Base-by-base conservation (phyloP, 2,888 invertebrate genomes). In the Pseudoips prasinana region DNA sequence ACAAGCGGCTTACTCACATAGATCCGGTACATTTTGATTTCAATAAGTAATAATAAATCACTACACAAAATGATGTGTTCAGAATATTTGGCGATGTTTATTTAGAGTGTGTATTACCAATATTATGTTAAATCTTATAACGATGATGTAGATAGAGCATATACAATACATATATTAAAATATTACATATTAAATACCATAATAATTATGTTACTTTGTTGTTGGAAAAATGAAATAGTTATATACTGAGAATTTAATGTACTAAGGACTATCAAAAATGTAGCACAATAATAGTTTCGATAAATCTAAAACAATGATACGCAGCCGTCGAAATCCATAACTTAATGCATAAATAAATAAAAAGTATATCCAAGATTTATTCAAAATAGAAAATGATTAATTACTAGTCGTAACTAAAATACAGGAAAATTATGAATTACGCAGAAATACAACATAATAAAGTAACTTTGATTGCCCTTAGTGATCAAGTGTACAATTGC, bases 1-100 rank as follows among this genome's bases (percentile, higher is more conserved):
- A 86, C 81, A 86, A 86, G 86, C 86, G 65, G 66, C 71, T 81
- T 83, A 85, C 80, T 83, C 77, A 85, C 82, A 83, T 76, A 71
- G 57, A 77, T 83, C 79, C 80, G 71, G 74, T 65, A 74, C 59
- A 77, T 71, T 77, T 73, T 65, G 66, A 64, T 68, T 68, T 64
- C 69, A 46, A 55, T 56, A 56, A 22, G 39, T 43, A 50, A 37
- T 50, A 46, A 26, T 49, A 48, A 50, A 57, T 57, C 48, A 42
- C 31, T 42, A 45, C 36, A 37, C 43, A 53, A 26, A 49, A 31
- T 27, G 38, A 30, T 32, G 47, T 46, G 45, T 51, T 34, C 10
- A 26, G 27, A 8, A 31, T 10, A 10, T 30, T 6, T 32, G 25
- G 22, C 11, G 18, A n/a, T 30, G 17, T 22, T 20, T 22, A 25